Percentiles rank a stretch among this genome's conserved stretches.
Conservation (phyloP, 30 jellyfish, hydroid and myxozoan species). For the Aurelia sp. region DNA sequence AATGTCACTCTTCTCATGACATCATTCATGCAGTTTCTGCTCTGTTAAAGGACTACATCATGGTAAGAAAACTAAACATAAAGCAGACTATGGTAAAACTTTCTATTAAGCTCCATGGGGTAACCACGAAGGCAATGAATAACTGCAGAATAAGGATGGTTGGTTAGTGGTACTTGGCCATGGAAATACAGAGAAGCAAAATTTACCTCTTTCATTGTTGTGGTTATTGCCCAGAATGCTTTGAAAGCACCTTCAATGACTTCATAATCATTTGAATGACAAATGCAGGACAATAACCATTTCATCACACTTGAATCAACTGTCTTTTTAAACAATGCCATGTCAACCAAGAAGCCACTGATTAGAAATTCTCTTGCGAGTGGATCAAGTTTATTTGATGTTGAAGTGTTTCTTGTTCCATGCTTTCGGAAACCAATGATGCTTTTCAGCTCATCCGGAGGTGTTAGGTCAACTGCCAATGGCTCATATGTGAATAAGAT, state of each 20-base stretch:
- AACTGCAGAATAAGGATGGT: too few relatives aligned
- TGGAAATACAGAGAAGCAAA: too few relatives aligned
- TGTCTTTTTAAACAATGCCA: constrained; percentile 5
- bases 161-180: too few relatives aligned
- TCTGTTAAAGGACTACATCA: too few relatives aligned
- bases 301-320: constrained; percentile 40
- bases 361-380: constrained; percentile 19
- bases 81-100: too few relatives aligned
- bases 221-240: constrained; percentile 52
- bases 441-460: constrained; percentile 20
- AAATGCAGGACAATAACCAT: constrained; percentile 59
- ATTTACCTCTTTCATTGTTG: constrained; percentile 13
- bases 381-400: constrained; percentile 10
- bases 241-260: constrained; percentile 64
- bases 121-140: too few relatives aligned
- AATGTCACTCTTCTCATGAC: too few relatives aligned
- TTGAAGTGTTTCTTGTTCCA: background rate
- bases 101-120: too few relatives aligned
- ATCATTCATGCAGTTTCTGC: too few relatives aligned
- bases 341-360: constrained; percentile 55
- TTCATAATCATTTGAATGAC: constrained; percentile 53
- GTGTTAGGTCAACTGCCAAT: background rate
- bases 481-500: constrained; percentile 9
- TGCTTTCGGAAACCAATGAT: constrained; percentile 17
- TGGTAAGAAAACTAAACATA: too few relatives aligned